Evolutionary conservation across 2,888 invertebrate genomes (phyloP).

Genomic region (Eutolmus rufibarbis): DNA sequence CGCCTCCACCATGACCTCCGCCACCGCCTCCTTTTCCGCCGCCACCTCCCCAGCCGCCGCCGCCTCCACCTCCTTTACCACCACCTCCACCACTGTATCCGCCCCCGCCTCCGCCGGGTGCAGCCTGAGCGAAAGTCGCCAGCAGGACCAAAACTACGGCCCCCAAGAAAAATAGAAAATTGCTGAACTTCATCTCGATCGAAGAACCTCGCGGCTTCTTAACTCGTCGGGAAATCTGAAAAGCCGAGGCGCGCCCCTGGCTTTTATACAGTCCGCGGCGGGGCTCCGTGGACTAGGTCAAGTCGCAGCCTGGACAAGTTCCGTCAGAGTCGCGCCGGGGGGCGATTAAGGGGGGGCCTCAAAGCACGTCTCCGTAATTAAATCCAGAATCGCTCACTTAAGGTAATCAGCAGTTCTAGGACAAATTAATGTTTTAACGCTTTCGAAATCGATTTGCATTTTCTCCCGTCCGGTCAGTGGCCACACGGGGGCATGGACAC

Average conservation of each 20-base stretch:
- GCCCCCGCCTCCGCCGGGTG: constrained; percentile 41
- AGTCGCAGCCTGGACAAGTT: neutral
- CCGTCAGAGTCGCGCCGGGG: neutral
- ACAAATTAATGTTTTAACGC: constrained; percentile 13
- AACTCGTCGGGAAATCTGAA: neutral
- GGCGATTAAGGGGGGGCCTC: neutral
- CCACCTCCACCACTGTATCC: constrained; percentile 44
- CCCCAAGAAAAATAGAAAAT: neutral
- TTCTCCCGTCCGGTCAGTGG: neutral
- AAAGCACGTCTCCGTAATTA: neutral
- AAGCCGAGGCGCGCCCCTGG: neutral
- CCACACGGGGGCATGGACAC: neutral
- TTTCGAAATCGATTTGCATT: constrained; percentile 14
- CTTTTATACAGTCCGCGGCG: neutral
- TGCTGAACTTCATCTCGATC: constrained; percentile 14
- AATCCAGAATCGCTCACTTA: constrained; percentile 5
- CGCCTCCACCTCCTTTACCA: neutral
- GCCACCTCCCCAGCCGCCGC: constrained; percentile 17
- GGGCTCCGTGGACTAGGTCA: constrained; percentile 1
- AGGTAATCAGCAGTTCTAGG: constrained; percentile 17
- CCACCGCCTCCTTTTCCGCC: constrained; percentile 32
- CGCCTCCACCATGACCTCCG: constrained; percentile 24
- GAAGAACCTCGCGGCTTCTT: neutral
- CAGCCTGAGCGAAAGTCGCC: neutral
- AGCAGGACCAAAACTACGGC: neutral